Evolutionary conservation across 2,888 invertebrate species (phyloP).

Genomic region (Andrena camellia): DNA sequence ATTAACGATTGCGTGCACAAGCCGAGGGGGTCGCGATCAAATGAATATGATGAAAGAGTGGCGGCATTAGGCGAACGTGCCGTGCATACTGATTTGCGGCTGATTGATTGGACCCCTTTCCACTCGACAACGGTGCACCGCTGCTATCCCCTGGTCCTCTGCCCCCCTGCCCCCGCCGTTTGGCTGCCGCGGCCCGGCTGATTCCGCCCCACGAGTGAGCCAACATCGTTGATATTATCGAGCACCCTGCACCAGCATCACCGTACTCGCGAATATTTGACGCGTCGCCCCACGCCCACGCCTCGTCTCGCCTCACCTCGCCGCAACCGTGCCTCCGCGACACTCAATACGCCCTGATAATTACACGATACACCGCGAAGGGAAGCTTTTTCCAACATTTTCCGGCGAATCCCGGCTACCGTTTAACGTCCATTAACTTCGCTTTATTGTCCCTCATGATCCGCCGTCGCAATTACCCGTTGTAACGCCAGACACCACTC

Average conservation of each 20-base stretch:
- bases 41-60: conserved; percentile 85
- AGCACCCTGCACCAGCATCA: conserved; percentile 62
- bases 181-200: conserved; percentile 52
- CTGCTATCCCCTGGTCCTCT: conserved; percentile 51
- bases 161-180: conserved; percentile 20
- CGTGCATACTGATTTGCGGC: conserved; percentile 85
- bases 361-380: conserved; percentile 60
- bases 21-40: conserved; percentile 81
- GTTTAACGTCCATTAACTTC: conserved; percentile 52
- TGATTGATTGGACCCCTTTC: conserved; percentile 85
- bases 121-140: conserved; percentile 76
- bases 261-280: conserved; percentile 68
- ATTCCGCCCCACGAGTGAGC: conserved; percentile 69
- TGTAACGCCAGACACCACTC: neutral
- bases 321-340: conserved; percentile 42
- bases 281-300: conserved; percentile 51
- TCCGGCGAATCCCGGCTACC: conserved; percentile 32
- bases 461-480: conserved; percentile 45
- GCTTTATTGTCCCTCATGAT: conserved; percentile 50
- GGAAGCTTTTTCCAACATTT: conserved; percentile 45
- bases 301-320: conserved; percentile 39
- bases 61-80: conserved; percentile 85
- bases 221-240: conserved; percentile 76
- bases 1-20: conserved; percentile 81
- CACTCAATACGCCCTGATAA: conserved; percentile 68